Base-by-base conservation (phyloP, 2,888 invertebrate species). In the Aethes cnicana region DNA sequence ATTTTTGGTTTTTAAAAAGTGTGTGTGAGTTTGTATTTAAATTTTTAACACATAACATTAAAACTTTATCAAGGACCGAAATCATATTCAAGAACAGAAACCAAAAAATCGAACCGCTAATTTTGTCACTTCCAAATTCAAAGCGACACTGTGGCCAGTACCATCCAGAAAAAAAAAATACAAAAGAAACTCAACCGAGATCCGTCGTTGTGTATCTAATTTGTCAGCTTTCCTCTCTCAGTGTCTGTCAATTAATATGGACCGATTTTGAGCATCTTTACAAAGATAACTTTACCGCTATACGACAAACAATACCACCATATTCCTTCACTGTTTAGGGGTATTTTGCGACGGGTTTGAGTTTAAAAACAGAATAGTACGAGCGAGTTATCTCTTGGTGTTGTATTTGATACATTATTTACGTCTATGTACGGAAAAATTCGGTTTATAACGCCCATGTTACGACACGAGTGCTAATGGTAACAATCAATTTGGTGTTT, bases 391-490 rank as follows among this genome's bases (percentile, higher is more conserved):
- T 46, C 46, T 23, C 46, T 46, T 69, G 73, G 69, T 68, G 77
- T 79, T 80, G 84, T 86, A 80, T 78, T 69, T 71, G 68, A 68
- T 71, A 71, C 74, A 84, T 85, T 81, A 84, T 78, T 81, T 81
- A 83, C 77, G 66, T 65, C 72, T 76, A 74, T 67, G 37, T 52
- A 48, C 18, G 20, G 17, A 68, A 71, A 69, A 80, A 78, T 81
- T 80, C 59, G 74, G 72, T 73, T 81, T 80, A 77, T 76, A 77
- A 76, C 78, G 72, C 71, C 70, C 70, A 72, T 81, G 83, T 84
- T 81, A 78, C 80, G 72, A 84, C 86, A 81, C 75, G 72, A 66
- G 61, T 67, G 72, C 69, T 88, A 87, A 87, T 88, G 84, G 79
- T 70, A 61, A 69, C 75, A 81, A 88, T 88, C 84, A 84, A 87